A percentile compares a stretch with the other conserved stretches of the same genome.
Conservation (phyloP, 2,888 invertebrate genomes). For the Caenorhabditis virilis region DNA sequence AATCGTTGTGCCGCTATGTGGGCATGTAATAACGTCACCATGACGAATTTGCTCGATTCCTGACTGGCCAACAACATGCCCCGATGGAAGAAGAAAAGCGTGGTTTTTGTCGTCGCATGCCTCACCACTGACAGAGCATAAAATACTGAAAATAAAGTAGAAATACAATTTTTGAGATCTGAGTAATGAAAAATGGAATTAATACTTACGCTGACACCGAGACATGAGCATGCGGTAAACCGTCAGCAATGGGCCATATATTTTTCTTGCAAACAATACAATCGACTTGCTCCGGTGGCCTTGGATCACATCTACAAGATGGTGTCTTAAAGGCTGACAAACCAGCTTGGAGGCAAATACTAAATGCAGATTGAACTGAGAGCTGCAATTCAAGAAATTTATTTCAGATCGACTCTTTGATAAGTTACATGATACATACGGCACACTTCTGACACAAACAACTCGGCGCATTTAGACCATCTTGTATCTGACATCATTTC, state of each 20-base stretch:
- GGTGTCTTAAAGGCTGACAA: conserved; percentile 93
- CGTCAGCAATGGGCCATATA: conserved; percentile 81
- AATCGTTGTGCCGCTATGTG: conserved; percentile 89
- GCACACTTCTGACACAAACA: conserved; percentile 92
- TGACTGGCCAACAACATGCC: conserved; percentile 77
- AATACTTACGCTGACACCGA: conserved; percentile 81
- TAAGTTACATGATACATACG: conserved; percentile 80
- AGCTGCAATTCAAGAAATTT: conserved; percentile 70
- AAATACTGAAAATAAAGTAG: conserved; percentile 67
- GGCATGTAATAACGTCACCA: conserved; percentile 88
- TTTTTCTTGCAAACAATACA: conserved; percentile 62
- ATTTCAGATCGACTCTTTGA: not conserved
- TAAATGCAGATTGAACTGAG: conserved; percentile 86
- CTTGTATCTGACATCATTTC: conserved; percentile 75
- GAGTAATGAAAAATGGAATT: too few relatives aligned
- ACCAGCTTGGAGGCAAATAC: conserved; percentile 88
- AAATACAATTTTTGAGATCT: conserved; percentile 1
- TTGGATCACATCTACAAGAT: conserved; percentile 58
- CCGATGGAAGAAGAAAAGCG: conserved; percentile 93
- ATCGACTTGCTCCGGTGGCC: conserved; percentile 11
- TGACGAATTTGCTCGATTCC: conserved; percentile 69
- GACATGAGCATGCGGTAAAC: conserved; percentile 88
- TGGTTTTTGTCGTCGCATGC: conserved; percentile 95
- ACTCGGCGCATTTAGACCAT: conserved; percentile 84
- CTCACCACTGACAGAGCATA: conserved; percentile 86